Conservation (phyloP, 1,140 invertebrate genomes). For the Gonatopus flavifemur region DNA sequence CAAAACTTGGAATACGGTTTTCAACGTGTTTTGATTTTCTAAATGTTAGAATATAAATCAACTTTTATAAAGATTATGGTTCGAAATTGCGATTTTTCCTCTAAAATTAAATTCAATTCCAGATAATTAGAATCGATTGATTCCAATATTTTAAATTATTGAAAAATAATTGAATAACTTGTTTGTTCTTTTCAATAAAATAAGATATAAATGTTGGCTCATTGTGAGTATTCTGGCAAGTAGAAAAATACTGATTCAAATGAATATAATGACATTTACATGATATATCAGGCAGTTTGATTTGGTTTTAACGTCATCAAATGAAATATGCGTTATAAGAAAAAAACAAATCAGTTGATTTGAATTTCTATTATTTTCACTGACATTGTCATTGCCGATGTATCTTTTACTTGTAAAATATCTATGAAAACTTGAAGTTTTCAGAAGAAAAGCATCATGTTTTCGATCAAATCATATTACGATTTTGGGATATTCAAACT, state of each 20-base stretch:
- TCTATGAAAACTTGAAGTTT: neutral
- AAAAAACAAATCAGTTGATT: neutral
- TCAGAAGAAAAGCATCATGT: neutral
- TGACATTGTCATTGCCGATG: neutral
- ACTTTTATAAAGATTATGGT: no score
- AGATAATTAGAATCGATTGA: no score
- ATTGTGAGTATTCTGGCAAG: neutral
- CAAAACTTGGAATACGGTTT: no score
- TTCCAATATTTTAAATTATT: no score
- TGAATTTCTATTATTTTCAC: neutral
- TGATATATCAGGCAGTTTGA: no score
- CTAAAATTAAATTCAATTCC: no score
- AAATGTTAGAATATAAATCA: no score
- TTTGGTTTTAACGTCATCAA: no score
- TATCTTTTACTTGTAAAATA: neutral
- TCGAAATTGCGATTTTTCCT: no score
- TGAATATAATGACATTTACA: neutral
- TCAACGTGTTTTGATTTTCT: no score
- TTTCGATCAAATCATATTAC: neutral
- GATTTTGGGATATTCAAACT: neutral
- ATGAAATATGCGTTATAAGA: no score
- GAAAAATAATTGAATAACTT: no score
- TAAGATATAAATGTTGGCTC: neutral
- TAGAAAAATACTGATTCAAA: slow-evolving; percentile 11
- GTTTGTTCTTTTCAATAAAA: slow-evolving; percentile 3